Evolutionary conservation across 2,797 vertebrate species (phyloP), one percentile per base, ranked within the genome.

Genomic region (Anguilla megastoma): DNA sequence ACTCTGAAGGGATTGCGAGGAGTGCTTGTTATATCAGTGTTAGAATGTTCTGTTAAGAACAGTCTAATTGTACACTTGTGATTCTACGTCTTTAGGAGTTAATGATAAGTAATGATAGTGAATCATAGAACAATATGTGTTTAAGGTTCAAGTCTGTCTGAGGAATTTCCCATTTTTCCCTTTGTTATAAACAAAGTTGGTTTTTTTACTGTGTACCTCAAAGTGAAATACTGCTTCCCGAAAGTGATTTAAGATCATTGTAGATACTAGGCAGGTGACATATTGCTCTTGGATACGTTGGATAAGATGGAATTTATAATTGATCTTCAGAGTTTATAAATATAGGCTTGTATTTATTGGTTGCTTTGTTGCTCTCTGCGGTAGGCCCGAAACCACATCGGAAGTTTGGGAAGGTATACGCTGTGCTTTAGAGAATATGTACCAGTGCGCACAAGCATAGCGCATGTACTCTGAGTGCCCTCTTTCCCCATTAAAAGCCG

Each of bases 311-410:
- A 36, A 76, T 76, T 36, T 76, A 36, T 36, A 14, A 36, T 76
- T 76, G 71, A 76, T 76, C 71, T 76, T 33, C 30, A 33, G 71
- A 33, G 27, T 76, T 76, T 33, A 76, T 76, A 76, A 33, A 76
- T 76, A 80, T 21, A 80, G 6, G n/a, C 5, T 36, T 80, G 76
- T 36, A 21, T 80, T 80, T 45, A 45, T 36, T 80, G 41, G 33
- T 24, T 50, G 79, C 84, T 58, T 12, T 85, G 30, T 33, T 36
- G 5, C 50, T 36, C 27, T 36, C 84, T 85, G 52, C 18, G 30
- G 84, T 85, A 18, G 84, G 21, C 84, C 58, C 18, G 21, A 85
- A 85, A 85, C n/a, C 84, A 58, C 54, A 85, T 1, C 0, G 56
- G 83, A 85, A 8, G 50, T 18, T 33, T 36, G 56, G 79, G 79